These are phyloP conservation scores for Mesochorus sp. DNA, from an alignment of 2,888 invertebrate genomes.

Conservation along the genomic window DNA sequence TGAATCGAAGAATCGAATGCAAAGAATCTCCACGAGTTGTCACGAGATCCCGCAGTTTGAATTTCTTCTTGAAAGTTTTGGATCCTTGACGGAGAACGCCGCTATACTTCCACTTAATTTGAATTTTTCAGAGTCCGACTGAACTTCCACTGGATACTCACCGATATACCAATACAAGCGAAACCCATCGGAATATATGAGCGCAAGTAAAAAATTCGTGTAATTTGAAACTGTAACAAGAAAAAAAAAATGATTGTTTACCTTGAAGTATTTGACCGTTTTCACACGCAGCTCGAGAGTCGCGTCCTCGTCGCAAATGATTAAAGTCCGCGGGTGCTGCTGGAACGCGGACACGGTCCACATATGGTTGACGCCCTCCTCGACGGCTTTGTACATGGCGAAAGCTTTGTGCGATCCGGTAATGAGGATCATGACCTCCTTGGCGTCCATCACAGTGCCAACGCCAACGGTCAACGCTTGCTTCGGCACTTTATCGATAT, in stretches of 20 bases:
- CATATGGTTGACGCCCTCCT: slow-evolving; percentile 99
- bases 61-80: too few relatives aligned
- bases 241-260: slow-evolving; percentile 79
- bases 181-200: too few relatives aligned
- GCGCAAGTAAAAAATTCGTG: too few relatives aligned
- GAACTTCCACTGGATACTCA: too few relatives aligned
- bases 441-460: slow-evolving; percentile 99
- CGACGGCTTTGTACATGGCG: slow-evolving; percentile 98
- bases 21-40: too few relatives aligned
- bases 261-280: slow-evolving; percentile 99
- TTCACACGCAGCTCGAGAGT: slow-evolving; percentile 98
- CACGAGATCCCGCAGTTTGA: too few relatives aligned
- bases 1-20: too few relatives aligned
- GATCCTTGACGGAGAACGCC: too few relatives aligned
- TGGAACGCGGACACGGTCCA: slow-evolving; percentile 99
- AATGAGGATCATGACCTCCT: slow-evolving; percentile 98
- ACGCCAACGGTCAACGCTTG: slow-evolving; percentile 99
- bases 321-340: slow-evolving; percentile 95
- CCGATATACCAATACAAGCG: too few relatives aligned
- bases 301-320: slow-evolving; percentile 98
- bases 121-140: too few relatives aligned
- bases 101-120: too few relatives aligned
- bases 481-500: slow-evolving; percentile 96
- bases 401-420: slow-evolving; percentile 98
- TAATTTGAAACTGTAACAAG: too few relatives aligned